phyloP scores from a whole-genome alignment of 1,140 invertebrate genomes.

The Drosophila cardini region DNA sequence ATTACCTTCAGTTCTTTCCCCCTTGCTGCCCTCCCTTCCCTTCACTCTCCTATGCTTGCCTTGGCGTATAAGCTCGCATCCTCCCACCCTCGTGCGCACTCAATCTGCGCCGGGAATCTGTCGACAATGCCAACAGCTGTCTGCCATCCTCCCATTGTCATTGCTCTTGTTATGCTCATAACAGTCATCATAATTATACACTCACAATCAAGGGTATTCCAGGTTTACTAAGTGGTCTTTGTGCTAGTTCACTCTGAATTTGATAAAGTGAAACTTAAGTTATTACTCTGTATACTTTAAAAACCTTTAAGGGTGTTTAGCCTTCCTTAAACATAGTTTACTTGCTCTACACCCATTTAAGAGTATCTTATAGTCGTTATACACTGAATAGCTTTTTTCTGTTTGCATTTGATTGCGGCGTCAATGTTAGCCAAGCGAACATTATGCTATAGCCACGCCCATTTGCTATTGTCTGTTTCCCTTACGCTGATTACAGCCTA shows the following conservation, averaged over 20 bases:
- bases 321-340: no score
- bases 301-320: no score
- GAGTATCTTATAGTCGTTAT: slow-evolving; percentile 15
- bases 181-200: slow-evolving; percentile 58
- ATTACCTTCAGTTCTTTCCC: slow-evolving; percentile 2
- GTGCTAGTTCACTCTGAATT: no score
- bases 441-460: slow-evolving; percentile 52
- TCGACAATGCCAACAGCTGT: slow-evolving; percentile 77
- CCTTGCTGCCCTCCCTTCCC: neutral
- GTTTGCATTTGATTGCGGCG: slow-evolving; percentile 60
- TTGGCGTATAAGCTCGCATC: neutral
- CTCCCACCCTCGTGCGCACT: neutral
- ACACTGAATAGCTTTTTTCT: neutral
- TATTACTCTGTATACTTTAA: neutral
- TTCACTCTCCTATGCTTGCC: neutral
- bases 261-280: no score
- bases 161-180: slow-evolving; percentile 23
- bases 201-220: slow-evolving; percentile 4
- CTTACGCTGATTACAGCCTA: slow-evolving; percentile 51
- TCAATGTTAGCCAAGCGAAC: slow-evolving; percentile 55
- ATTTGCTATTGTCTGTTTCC: slow-evolving; percentile 31
- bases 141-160: slow-evolving; percentile 34
- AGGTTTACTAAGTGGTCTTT: neutral
- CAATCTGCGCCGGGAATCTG: slow-evolving; percentile 83
- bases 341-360: no score